Base-by-base conservation (phyloP, 2,888 invertebrate species). In the Horisme vitalbata region DNA sequence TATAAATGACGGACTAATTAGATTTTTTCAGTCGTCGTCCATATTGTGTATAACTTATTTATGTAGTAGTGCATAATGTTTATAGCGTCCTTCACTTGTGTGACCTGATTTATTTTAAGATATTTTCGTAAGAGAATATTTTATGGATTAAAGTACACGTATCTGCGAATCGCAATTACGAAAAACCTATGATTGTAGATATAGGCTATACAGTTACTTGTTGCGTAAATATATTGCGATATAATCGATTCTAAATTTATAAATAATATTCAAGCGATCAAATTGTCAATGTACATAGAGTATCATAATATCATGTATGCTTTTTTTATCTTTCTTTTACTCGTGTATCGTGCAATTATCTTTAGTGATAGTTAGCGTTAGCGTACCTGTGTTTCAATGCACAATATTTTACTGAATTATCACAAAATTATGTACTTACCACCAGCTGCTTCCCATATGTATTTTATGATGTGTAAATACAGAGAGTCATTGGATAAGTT, bases 51-150 rank as follows among this genome's bases (percentile, higher is more conserved):
- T 71, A 65, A 65, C 70, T 64, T 75, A 70, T 70, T 63, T 68
- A 62, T 57, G 62, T 67, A 68, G 62, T 67, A n/a, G n/a, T 67
- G 68, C 60, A 65, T 65, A 5, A 60, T 67, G 59, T 69, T 72
- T 76, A 74, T 76, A 56, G 68, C 79, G 75, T 79, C 75, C 75
- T 80, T 84, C 81, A 82, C 83, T 87, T 83, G 75, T 88, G 88
- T 88, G 88, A 89, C 88, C 88, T 88, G 88, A 88, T 87, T 87
- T 87, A 83, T 79, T 83, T 83, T 88, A 88, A 88, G 87, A 72
- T 76, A 71, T 75, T 78, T 83, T 82, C 79, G 74, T 76, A 74
- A 70, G 67, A 70, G 68, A 65, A 63, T 72, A 68, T 68, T 71
- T 68, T 49, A 44, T 35, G 12, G 24, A 37, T 30, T 28, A 24